Conservation (phyloP, 2,797 vertebrate species). For the Acestrorhynchus altus region DNA sequence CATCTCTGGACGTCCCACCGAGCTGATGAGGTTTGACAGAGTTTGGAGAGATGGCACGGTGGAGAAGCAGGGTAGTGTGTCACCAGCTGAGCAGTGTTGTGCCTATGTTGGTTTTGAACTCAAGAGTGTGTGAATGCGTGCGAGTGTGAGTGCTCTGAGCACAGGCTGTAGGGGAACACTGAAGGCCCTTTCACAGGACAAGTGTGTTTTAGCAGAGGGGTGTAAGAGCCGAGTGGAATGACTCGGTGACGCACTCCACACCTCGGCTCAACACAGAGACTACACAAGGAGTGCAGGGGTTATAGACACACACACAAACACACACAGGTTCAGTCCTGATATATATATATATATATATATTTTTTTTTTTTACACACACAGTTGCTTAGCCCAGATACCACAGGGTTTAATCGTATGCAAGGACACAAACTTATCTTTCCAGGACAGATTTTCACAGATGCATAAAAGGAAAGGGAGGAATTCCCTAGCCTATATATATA, state of each 20-base stretch:
- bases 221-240: slow-evolving; percentile 44
- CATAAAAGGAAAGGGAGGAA: background rate
- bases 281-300: slow-evolving; percentile 27
- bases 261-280: slow-evolving; percentile 40
- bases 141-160: background rate
- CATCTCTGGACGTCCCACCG: background rate
- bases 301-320: slow-evolving; percentile 6
- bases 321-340: too few species aligned
- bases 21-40: background rate
- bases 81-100: background rate
- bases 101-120: background rate
- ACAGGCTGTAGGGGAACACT: slow-evolving; percentile 17
- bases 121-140: background rate
- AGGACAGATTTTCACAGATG: background rate
- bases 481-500: too few species aligned
- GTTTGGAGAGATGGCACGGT: background rate
- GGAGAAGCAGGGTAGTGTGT: background rate
- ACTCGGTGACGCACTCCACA: slow-evolving; percentile 56
- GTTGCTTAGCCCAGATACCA: background rate
- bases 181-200: slow-evolving; percentile 7
- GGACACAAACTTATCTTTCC: background rate
- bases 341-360: background rate
- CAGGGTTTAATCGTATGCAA: background rate
- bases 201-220: slow-evolving; percentile 44
- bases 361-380: too few species aligned